phyloP scores from a whole-genome alignment of 2,888 invertebrate genomes.

The Sthenelais limicola region DNA sequence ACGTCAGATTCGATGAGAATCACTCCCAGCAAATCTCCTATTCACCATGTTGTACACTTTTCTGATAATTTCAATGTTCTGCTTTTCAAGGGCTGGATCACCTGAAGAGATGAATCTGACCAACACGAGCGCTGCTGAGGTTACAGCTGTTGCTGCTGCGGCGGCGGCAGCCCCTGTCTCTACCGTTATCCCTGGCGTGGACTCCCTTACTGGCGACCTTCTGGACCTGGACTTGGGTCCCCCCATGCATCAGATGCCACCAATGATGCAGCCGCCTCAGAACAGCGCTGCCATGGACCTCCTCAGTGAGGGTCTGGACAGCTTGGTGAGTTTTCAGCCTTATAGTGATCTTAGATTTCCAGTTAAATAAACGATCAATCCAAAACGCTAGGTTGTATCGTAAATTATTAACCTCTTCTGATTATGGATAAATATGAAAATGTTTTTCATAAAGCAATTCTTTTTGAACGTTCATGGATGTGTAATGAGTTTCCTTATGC shows the following conservation, averaged over 20 bases:
- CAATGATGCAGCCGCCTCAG: constrained; percentile 56
- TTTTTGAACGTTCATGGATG: too few species aligned
- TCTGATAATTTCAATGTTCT: too few species aligned
- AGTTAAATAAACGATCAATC: not conserved
- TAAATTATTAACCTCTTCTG: too few species aligned
- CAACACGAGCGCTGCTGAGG: constrained; percentile 54
- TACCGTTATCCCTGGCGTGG: constrained; percentile 82
- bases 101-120: constrained; percentile 39
- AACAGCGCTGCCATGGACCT: constrained; percentile 80
- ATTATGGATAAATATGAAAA: too few species aligned
- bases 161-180: constrained; percentile 67
- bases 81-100: constrained; percentile 37
- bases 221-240: constrained; percentile 95
- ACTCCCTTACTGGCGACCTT: constrained; percentile 96
- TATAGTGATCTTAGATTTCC: not conserved
- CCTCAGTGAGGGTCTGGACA: constrained; percentile 88
- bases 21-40: too few species aligned
- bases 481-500: too few species aligned
- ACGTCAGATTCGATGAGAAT: too few species aligned
- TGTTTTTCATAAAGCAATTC: too few species aligned
- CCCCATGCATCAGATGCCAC: constrained; percentile 59
- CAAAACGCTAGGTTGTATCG: too few species aligned
- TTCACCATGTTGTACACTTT: too few species aligned
- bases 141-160: constrained; percentile 49
- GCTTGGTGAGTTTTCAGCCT: constrained; percentile 82